Evolutionary conservation across 2,113 vertebrate genomes (phyloP).

Genomic region (Pundamilia nyererei): DNA sequence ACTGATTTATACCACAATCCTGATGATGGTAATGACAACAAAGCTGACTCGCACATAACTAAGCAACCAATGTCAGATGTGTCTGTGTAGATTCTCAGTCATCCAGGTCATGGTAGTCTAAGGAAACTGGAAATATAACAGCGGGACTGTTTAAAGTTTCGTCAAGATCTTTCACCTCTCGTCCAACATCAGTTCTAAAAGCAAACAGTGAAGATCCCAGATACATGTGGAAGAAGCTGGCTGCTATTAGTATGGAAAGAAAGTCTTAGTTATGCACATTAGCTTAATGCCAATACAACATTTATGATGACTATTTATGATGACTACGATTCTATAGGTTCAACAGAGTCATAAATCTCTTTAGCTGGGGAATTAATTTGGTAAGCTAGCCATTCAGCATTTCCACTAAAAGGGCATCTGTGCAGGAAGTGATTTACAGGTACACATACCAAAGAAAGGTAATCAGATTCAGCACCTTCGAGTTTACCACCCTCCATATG

Average conservation of each 20-base stretch:
- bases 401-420: not conserved
- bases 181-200: not conserved
- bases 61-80: not conserved
- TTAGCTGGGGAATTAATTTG: not conserved
- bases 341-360: not conserved
- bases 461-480: not conserved
- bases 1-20: not conserved
- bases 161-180: rapidly evolving
- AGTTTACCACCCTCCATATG: not conserved
- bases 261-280: not conserved
- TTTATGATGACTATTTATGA: not conserved
- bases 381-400: not conserved
- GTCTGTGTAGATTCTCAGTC: not conserved
- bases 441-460: not conserved
- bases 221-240: not conserved
- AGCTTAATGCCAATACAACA: not conserved
- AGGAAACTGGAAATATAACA: not conserved
- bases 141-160: not conserved
- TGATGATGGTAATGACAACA: not conserved
- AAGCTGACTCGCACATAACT: not conserved
- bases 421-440: not conserved
- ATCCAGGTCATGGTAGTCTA: not conserved
- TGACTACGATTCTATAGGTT: not conserved
- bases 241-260: not conserved
- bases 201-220: not conserved